Evolutionary conservation across 2,113 vertebrate genomes (phyloP).

Genomic region (Gasterosteus nipponicus): DNA sequence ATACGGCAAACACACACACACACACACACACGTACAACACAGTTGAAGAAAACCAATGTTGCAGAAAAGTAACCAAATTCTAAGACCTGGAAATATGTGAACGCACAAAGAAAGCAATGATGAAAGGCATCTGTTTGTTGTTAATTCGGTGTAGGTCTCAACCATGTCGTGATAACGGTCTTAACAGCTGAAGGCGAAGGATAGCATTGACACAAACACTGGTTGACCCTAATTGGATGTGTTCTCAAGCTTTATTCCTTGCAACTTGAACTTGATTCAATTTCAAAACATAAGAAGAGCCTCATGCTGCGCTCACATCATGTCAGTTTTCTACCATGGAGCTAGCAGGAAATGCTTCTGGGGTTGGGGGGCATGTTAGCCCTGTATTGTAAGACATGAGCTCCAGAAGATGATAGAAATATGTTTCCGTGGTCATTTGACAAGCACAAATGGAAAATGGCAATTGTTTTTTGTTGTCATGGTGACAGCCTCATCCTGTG

Average conservation of each 20-base stretch:
- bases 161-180: neutral
- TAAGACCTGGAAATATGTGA: neutral
- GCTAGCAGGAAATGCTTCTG: neutral
- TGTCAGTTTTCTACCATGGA: conserved; percentile 9
- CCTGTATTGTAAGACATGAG: neutral
- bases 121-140: neutral
- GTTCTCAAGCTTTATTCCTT: neutral
- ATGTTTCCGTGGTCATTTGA: neutral
- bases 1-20: neutral
- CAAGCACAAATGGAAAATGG: neutral
- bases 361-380: neutral
- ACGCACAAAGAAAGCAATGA: neutral
- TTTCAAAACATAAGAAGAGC: conserved; percentile 16
- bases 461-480: neutral
- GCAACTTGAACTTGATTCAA: conserved; percentile 15
- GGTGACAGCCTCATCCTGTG: neutral
- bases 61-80: neutral
- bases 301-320: conserved; percentile 5
- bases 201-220: neutral
- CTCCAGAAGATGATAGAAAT: neutral
- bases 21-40: neutral
- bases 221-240: neutral
- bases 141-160: neutral
- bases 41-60: neutral
- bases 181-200: neutral